Base-by-base conservation (phyloP, 1,140 invertebrate species). In the Ceratoteleas bidentatus region DNA sequence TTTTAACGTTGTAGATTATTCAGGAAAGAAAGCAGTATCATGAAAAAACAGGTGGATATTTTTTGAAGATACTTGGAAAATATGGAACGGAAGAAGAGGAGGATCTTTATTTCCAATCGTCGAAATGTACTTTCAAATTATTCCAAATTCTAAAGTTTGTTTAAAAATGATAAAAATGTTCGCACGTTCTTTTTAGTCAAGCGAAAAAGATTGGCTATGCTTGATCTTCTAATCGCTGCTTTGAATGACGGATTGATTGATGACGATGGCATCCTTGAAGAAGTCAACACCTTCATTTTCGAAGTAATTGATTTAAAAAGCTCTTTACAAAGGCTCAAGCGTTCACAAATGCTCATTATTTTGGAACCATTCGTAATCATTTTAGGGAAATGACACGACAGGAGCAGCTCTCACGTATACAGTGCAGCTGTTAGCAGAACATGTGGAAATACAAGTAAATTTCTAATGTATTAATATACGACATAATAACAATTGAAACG, bases 221-320 rank as follows among this genome's bases (percentile, higher is more conserved):
- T 98, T 11, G 97, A 98, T 92, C 92, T 97, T 77, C 84, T 97
- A 7, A 88, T 97, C 83, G 92, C 92, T 13, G 92, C 93, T 62
- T 90, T 92, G 52, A 85, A 92, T 57, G 90, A 92, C 13, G 92
- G 89, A 43, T 58, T 82, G 8, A 93, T 93, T 60, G 93, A 92
- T 69, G 88, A 94, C 49, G 72, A 90, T 15, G 95, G 96, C 60
- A 96, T 97, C 6, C 11, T 14, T 49, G 47, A 49, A 49, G 47
- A 49, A 49, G 47, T 49, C 14, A 14, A 49, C 14, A 49, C 47
- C 6, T 49, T 49, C 13, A 49, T 49, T 14, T 49, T 49, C 14
- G 47, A 49, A 49, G 47, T 52, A 52, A 52, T 52, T 52, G 7
- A 16, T 32, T 24, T 24, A 16, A 16, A 52, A 24, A 52, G 4